Base-by-base conservation (phyloP, 2,888 invertebrate genomes). In the Sarcophaga carnaria region DNA sequence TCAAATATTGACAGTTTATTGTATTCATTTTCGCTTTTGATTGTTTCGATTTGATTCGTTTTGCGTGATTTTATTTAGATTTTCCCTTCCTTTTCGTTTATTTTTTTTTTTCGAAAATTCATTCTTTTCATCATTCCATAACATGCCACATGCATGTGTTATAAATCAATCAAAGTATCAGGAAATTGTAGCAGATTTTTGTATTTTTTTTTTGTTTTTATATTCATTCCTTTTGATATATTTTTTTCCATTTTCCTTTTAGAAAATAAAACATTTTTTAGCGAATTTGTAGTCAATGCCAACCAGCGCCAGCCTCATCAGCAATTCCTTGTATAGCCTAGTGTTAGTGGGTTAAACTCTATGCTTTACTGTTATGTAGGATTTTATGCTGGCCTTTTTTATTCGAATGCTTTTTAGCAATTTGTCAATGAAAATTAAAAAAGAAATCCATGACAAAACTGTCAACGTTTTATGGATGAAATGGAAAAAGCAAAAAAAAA, bases 81-180 rank as follows among this genome's bases (percentile, higher is more conserved):
- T 49, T 49, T 37, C 6, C 37, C 6, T 22, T 49, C 64, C 63
- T 64, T 49, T 49, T 14, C 49, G 14, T 49, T 49, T 49, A 4
- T 14, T 49, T 49, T 14, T 22, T 14, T 22, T 22, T 49, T 76
- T 77, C 59, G 6, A 37, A 22, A 47, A 76, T 17, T 71, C 45
- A 20, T 14, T 22, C 17, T 62, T 20, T 62, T 45, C 37, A 59
- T 45, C n/a, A 25, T 45, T 72, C 17, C 49, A 49, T 60, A 70
- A 63, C 54, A 22, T 47, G 60, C 49, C 14, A 12, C 10, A 69
- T 37, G 20, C 12, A 10, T 63, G 20, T 67, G 66, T 69, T 72
- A 83, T 86, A 86, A 86, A 86, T 86, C 86, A 86, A 86, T 86
- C 85, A 85, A 75, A 75, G 62, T 77, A 59, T 12, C 14, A 27